Base-by-base conservation (phyloP, 2,888 invertebrate genomes). In the Scaptomyza flava region DNA sequence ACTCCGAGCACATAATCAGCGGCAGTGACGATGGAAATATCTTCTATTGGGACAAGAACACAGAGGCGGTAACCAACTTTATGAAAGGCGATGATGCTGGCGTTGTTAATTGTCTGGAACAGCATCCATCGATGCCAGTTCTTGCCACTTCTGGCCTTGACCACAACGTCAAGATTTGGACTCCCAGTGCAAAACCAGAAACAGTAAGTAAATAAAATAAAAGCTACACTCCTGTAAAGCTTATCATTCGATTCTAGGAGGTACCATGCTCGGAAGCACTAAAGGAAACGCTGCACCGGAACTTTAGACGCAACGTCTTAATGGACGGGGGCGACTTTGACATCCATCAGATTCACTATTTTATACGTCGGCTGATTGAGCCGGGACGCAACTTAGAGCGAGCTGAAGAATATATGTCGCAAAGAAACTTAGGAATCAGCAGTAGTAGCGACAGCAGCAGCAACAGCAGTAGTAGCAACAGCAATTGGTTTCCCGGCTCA, bases 11-110 rank as follows among this genome's bases (percentile, higher is more conserved):
- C 90, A 93, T 99, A 2, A 95, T 98, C 9, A 98, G 98, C 45
- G 99, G 99, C 1, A 98, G 98, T 2, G 98, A 99, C 91, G 98
- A 98, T 92, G 96, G 97, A 7, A 94, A 98, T 89, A 94, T 92
- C 90, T 96, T 95, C 89, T 94, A 98, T 58, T 99, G 99, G 98
- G 97, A 98, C 84, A 96, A 96, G 91, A 94, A 96, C 54, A 94
- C 96, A 0, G 97, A 98, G 91, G 93, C 96, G 0, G 96, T 99
- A 69, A 96, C 98, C n/a, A 97, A 98, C 89, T 98, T 95, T 93
- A 93, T 97, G 93, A 93, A 94, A 70, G 98, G 96, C 0, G 98
- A 98, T 91, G 93, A 93, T 74, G 94, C 94, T 77, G 97, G 97
- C 65, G 96, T 98, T 91, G 98, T 91, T 1, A 99, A 98, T 93